Percentiles rank a stretch among this genome's conserved stretches.
Evolutionary conservation across 2,888 invertebrate genomes (phyloP).

Genomic region (Temnothorax ravouxi): DNA sequence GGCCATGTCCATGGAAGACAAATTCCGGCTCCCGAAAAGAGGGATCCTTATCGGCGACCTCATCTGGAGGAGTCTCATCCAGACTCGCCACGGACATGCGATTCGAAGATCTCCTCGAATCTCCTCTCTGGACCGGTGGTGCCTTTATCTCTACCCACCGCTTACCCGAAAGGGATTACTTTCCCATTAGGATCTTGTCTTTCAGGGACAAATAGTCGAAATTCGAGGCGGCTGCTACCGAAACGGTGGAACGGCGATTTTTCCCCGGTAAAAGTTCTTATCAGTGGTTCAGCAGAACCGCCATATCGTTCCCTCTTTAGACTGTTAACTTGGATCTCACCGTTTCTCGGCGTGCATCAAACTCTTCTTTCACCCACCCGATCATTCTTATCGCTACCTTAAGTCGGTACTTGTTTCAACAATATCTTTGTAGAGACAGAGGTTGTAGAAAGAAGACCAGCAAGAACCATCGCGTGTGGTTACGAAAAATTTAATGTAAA

Average conservation of each 20-base stretch:
- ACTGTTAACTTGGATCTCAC: conserved; percentile 21
- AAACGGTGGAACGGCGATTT: conserved; percentile 55
- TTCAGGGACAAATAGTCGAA: conserved; percentile 80
- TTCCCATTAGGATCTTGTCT: conserved; percentile 83
- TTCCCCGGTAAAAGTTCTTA: conserved; percentile 62
- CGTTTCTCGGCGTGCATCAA: conserved; percentile 20
- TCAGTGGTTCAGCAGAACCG: conserved; percentile 41
- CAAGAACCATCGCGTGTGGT: neutral
- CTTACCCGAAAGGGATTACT: conserved; percentile 82
- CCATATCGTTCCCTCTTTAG: conserved; percentile 6
- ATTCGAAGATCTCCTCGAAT: conserved; percentile 69
- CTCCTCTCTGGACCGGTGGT: conserved; percentile 46
- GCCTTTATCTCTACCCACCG: conserved; percentile 65
- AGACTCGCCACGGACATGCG: conserved; percentile 66
- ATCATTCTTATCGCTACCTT: neutral
- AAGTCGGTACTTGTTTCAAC: neutral
- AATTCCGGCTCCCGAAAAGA: conserved; percentile 71
- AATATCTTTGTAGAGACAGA: neutral
- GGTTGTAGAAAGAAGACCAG: neutral
- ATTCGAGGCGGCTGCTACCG: conserved; percentile 65
- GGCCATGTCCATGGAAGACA: conserved; percentile 61
- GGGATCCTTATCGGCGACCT: conserved; percentile 76
- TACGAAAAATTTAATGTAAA: neutral
- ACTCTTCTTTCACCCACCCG: neutral
- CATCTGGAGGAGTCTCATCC: conserved; percentile 70